A percentile compares a stretch with the other conserved stretches of the same genome.
phyloP scores from a whole-genome alignment of 2,797 vertebrate species.

The Sylvilagus floridanus region DNA sequence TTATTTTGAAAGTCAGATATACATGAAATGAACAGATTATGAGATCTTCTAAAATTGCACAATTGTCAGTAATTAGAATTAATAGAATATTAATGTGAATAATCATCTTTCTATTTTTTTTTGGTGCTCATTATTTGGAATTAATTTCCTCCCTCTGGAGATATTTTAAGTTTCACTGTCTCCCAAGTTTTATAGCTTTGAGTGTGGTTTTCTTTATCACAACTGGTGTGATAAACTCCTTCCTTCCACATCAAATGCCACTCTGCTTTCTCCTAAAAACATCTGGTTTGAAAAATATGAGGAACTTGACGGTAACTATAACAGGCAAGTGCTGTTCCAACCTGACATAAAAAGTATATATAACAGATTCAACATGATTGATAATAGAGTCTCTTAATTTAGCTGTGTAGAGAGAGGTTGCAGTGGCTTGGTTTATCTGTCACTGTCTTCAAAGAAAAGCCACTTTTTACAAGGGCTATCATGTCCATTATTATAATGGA shows the following conservation, averaged over 20 bases:
- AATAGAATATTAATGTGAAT: not conserved
- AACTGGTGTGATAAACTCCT: not conserved
- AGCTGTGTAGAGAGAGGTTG: slow-evolving; percentile 44
- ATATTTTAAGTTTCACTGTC: not conserved
- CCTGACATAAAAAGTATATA: slow-evolving; percentile 57
- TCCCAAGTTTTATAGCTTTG: not conserved
- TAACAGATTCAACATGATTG: slow-evolving; percentile 55
- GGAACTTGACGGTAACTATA: not conserved
- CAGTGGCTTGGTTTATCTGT: not conserved
- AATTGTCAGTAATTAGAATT: not conserved
- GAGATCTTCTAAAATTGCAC: not conserved
- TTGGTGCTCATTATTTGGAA: not conserved
- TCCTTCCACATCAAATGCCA: not conserved
- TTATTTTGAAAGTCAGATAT: slow-evolving; percentile 7
- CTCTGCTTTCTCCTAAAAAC: slow-evolving; percentile 50
- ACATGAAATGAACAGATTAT: not conserved
- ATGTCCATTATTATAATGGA: slow-evolving; percentile 47
- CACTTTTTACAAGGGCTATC: not conserved
- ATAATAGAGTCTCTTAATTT: slow-evolving; percentile 51
- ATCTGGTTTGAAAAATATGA: slow-evolving; percentile 13
- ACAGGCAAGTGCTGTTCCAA: slow-evolving; percentile 6
- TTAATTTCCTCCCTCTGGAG: not conserved
- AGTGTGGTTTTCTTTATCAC: not conserved
- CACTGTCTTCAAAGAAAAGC: slow-evolving; percentile 63
- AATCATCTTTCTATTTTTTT: not conserved